Percentiles rank a stretch among this genome's conserved stretches.
Evolutionary conservation across 1,140 invertebrate genomes (phyloP).

Genomic region (Choristoneura fumiferana): DNA sequence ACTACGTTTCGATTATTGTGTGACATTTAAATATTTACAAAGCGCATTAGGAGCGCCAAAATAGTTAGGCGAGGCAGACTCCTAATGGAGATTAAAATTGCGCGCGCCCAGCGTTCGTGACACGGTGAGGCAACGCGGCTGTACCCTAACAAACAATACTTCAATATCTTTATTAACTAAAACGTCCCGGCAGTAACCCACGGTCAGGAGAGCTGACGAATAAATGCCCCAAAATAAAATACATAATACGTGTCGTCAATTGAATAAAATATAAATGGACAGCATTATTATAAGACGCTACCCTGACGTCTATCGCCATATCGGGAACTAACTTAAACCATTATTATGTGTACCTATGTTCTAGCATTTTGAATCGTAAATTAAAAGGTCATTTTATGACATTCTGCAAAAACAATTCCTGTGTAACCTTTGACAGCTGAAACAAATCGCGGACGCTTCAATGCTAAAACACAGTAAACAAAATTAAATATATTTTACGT

Average conservation of each 20-base stretch:
- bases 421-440: neutral
- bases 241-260: constrained; percentile 59
- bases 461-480: constrained; percentile 26
- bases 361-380: neutral
- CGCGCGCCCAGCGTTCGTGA: constrained; percentile 27
- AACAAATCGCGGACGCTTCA: neutral
- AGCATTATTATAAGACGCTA: constrained; percentile 59
- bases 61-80: constrained; percentile 60
- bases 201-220: constrained; percentile 63
- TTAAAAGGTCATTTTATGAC: too few relatives aligned
- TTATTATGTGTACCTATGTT: neutral
- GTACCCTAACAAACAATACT: constrained; percentile 31
- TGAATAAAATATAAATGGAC: constrained; percentile 57
- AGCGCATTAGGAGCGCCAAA: constrained; percentile 61
- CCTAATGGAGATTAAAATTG: constrained; percentile 38
- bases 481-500: constrained; percentile 35
- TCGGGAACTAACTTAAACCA: constrained; percentile 25
- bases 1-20: constrained; percentile 76
- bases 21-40: constrained; percentile 78
- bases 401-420: too few relatives aligned
- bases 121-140: constrained; percentile 20
- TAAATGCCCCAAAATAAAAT: constrained; percentile 65
- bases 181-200: constrained; percentile 50
- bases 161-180: constrained; percentile 73
- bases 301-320: constrained; percentile 57